A percentile compares a stretch with the other conserved stretches of the same genome.
phyloP scores from a whole-genome alignment of 2,113 vertebrate species.

The Notarius quadriscutis region DNA sequence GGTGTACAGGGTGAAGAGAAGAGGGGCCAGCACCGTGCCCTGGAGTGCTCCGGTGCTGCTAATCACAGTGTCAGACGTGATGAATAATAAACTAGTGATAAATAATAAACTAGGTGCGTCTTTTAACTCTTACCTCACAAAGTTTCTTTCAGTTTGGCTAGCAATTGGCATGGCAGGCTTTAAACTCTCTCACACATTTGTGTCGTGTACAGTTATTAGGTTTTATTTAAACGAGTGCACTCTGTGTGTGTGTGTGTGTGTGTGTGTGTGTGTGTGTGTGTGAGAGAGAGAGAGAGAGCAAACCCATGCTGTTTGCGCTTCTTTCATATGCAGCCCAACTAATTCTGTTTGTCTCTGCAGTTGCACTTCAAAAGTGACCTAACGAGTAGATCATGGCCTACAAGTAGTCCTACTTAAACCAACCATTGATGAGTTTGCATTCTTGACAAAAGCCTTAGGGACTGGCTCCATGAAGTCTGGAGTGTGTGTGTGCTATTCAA shows the following conservation, averaged over 20 bases:
- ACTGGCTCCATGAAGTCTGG: conserved; percentile 85
- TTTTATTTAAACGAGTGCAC: conserved; percentile 13
- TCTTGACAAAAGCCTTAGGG: conserved; percentile 59
- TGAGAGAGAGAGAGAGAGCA: background rate
- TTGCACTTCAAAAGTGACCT: conserved; percentile 81
- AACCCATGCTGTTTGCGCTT: conserved; percentile 39
- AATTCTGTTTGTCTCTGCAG: conserved; percentile 64
- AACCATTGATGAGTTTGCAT: conserved; percentile 76
- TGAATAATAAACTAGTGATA: background rate
- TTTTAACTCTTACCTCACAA: background rate
- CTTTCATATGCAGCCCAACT: conserved; percentile 56
- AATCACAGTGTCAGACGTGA: too few species aligned
- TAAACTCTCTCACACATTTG: background rate
- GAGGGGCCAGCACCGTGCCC: too few species aligned
- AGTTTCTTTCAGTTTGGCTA: background rate
- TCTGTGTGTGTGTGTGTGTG: background rate
- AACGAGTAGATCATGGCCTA: conserved; percentile 80
- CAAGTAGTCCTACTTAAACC: conserved; percentile 77
- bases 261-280: conserved; percentile 5
- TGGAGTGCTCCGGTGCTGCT: too few species aligned
- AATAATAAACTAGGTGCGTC: background rate
- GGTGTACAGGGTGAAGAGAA: too few species aligned
- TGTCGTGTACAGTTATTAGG: background rate
- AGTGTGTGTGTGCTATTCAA: conserved; percentile 59
- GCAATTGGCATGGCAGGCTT: background rate